Evolutionary conservation across 2,888 invertebrate genomes (phyloP), one percentile per base, ranked within the genome.

Genomic region (Nycteola revayana): DNA sequence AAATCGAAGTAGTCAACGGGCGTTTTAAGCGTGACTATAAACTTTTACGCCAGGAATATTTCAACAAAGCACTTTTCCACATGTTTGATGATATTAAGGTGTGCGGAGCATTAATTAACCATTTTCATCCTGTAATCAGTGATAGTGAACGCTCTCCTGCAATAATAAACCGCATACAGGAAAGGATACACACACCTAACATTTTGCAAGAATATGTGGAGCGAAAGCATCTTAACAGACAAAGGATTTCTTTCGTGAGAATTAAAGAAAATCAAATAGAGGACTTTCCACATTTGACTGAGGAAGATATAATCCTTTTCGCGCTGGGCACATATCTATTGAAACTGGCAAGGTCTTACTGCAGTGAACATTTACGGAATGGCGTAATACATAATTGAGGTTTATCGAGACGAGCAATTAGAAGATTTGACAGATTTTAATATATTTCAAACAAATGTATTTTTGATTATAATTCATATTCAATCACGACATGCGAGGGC

Each of bases 261-360:
- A 7, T 21, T 2, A 7, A 21, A 7, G 21, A n/a, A 21, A 21
- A 21, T n/a, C 7, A 21, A n/a, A 7, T n/a, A n/a, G 21, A 21
- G n/a, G 21, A 21, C 21, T 21, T 21, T 21, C 21, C 21, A n/a
- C 21, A n/a, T n/a, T n/a, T 21, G 7, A 21, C 21, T n/a, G 7
- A 21, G 7, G 21, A 21, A 21, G 21, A 21, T 5, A n/a, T 21
- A 21, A 21, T 21, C 7, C n/a, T 21, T n/a, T 21, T 21, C n/a
- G n/a, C 21, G 21, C n/a, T 21, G 21, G 22, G 39, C 22, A 33
- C 38, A 14, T 34, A 33, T 28, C 33, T 33, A 9, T 9, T 38
- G 22, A 38, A 38, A 40, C 30, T 40, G 14, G 40, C 40, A 22
- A 22, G 23, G 18, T 31, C 31, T 10, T 39, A 39, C 24, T 39